A percentile compares a stretch with the other conserved stretches of the same genome.
Evolutionary conservation across 2,113 vertebrate genomes (phyloP).

Genomic region (Lepidiolamprologus cunningtoni): DNA sequence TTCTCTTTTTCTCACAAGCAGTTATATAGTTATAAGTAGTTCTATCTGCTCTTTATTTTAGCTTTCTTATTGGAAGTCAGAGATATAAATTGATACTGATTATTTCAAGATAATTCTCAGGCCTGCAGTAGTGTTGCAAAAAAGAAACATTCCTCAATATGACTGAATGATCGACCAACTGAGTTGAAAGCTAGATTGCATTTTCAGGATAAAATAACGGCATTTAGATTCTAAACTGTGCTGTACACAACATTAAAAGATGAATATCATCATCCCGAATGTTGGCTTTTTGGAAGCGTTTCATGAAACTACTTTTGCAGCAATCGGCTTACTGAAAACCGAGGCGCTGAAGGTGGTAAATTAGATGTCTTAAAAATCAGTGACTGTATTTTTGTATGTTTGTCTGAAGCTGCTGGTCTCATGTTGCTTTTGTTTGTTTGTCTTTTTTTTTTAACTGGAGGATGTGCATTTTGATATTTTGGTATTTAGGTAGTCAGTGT

Average conservation of each 20-base stretch:
- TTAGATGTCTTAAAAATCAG: conserved; percentile 5
- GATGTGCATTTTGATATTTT: neutral
- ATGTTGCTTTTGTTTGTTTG: conserved; percentile 9
- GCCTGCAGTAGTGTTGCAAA: neutral
- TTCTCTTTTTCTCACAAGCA: neutral
- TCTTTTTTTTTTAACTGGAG: neutral
- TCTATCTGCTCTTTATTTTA: neutral
- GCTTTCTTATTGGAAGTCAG: neutral
- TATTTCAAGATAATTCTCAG: neutral
- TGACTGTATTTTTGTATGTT: conserved; percentile 36
- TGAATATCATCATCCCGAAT: neutral
- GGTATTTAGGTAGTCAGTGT: neutral
- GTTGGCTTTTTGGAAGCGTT: neutral
- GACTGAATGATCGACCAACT: neutral
- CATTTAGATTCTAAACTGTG: neutral
- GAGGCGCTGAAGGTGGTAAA: neutral
- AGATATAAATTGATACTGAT: neutral
- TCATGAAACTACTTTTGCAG: neutral
- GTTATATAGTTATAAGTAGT: neutral
- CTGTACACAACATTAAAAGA: neutral
- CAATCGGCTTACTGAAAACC: neutral
- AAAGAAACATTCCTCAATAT: neutral
- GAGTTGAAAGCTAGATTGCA: neutral
- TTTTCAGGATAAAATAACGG: neutral
- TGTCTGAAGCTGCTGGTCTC: conserved; percentile 22